Conservation (phyloP, 2,797 vertebrate species). For the Danio kyathit region DNA sequence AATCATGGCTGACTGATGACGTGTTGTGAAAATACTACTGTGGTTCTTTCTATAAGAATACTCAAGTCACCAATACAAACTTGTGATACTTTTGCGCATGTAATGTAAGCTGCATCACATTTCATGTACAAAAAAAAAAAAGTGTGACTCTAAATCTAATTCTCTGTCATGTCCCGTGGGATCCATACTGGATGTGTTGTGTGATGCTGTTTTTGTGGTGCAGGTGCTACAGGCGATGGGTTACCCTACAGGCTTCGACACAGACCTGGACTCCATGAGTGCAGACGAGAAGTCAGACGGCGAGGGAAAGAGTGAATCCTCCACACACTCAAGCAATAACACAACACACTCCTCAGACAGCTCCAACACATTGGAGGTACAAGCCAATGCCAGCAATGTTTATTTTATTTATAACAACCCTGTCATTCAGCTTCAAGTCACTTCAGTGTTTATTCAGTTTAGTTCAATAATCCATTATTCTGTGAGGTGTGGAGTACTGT, state of each 20-base stretch:
- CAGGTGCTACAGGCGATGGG: constrained; percentile 99
- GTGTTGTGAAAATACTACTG: too few species aligned
- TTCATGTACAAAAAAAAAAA: too few species aligned
- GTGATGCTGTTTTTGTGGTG: constrained; percentile 7
- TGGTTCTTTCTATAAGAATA: too few species aligned
- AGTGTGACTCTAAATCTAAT: neutral
- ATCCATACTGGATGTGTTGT: constrained; percentile 3
- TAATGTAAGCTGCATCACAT: too few species aligned
- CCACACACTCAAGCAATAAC: constrained; percentile 96
- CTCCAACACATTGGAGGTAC: constrained; percentile 95
- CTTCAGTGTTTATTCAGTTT: neutral
- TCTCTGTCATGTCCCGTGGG: neutral
- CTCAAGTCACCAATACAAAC: too few species aligned
- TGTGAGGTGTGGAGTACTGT: too few species aligned
- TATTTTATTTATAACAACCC: neutral
- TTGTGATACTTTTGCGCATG: too few species aligned
- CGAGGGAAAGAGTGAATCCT: constrained; percentile 95
- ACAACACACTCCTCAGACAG: constrained; percentile 91
- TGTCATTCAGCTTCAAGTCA: neutral
- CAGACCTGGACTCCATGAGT: constrained; percentile 95
- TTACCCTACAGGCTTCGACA: constrained; percentile 96
- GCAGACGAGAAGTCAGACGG: constrained; percentile 98
- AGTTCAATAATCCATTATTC: neutral
- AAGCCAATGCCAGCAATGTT: neutral
- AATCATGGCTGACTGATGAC: too few species aligned